A percentile compares a stretch with the other conserved stretches of the same genome.
phyloP scores from a whole-genome alignment of 2,113 vertebrate species.

The Megaceryle maxima region DNA sequence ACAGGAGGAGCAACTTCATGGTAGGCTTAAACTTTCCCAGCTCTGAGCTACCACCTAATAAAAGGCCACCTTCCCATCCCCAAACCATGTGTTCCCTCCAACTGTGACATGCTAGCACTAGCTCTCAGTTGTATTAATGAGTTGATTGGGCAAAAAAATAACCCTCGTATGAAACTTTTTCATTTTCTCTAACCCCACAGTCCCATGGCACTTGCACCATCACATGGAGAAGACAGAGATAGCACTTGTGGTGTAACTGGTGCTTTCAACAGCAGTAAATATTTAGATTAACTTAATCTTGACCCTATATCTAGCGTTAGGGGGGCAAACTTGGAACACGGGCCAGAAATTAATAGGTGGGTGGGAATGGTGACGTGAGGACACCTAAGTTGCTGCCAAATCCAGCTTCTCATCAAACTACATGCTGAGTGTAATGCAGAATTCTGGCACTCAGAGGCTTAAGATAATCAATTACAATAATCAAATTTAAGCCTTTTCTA shows the following conservation, averaged over 20 bases:
- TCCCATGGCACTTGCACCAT: neutral
- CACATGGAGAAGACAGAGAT: neutral
- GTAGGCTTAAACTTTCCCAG: neutral
- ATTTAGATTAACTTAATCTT: neutral
- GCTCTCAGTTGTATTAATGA: neutral
- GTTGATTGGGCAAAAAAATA: neutral
- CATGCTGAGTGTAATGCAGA: neutral
- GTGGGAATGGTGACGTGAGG: neutral
- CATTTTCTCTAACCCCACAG: neutral
- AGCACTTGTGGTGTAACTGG: neutral
- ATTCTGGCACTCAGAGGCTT: slow-evolving; percentile 8
- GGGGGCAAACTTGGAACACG: neutral
- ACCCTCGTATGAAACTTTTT: neutral
- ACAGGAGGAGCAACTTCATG: neutral
- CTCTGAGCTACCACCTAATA: neutral
- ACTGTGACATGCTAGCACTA: neutral
- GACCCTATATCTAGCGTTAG: neutral
- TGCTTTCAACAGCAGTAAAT: neutral
- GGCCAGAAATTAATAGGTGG: neutral
- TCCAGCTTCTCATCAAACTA: neutral
- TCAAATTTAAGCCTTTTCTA: slow-evolving; percentile 29
- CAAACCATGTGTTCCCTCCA: neutral
- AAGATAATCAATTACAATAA: slow-evolving; percentile 51
- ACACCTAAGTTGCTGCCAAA: neutral
- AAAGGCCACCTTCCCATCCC: neutral